phyloP scores from a whole-genome alignment of 37 sponge, comb jelly and placozoan species.

The Theonella swinhoei region DNA sequence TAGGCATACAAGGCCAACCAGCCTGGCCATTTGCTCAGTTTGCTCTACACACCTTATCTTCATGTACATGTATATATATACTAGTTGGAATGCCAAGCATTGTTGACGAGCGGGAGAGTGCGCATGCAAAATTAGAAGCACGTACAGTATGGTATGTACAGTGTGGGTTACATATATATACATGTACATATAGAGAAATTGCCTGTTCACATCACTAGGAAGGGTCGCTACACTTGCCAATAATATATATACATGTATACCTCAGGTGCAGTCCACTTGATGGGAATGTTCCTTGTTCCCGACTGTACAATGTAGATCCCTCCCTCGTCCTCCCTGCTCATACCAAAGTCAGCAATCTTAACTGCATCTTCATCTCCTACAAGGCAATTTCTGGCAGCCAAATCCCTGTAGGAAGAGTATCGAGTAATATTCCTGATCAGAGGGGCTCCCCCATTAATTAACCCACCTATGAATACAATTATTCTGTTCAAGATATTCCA shows the following conservation, averaged over 20 bases:
- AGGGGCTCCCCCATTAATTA: background rate
- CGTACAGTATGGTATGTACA: too few relatives aligned
- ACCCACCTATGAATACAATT: constrained; percentile 82
- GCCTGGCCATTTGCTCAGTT: too few relatives aligned
- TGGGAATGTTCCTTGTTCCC: constrained; percentile 83
- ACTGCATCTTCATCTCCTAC: constrained; percentile 67
- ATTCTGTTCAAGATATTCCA: constrained; percentile 80
- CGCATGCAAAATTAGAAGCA: too few relatives aligned
- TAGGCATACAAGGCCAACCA: too few relatives aligned
- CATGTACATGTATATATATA: too few relatives aligned
- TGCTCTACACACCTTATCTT: too few relatives aligned
- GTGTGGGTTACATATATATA: too few relatives aligned
- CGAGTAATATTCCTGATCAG: background rate
- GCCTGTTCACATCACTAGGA: too few relatives aligned
- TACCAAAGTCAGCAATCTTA: constrained; percentile 94
- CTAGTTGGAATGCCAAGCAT: too few relatives aligned
- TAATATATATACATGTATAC: constrained; percentile 23
- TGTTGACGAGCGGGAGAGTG: too few relatives aligned
- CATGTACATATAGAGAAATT: too few relatives aligned
- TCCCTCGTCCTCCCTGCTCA: constrained; percentile 87
- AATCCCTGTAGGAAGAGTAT: constrained; percentile 33
- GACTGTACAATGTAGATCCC: constrained; percentile 83
- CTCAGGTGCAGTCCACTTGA: constrained; percentile 98
- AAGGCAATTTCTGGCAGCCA: constrained; percentile 94
- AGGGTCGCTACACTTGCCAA: background rate